A percentile compares a stretch with the other conserved stretches of the same genome.
These are phyloP conservation scores for Lepidocyrtinus sp. DNA, from an alignment of 2,888 invertebrate species.

Conservation along the genomic window DNA sequence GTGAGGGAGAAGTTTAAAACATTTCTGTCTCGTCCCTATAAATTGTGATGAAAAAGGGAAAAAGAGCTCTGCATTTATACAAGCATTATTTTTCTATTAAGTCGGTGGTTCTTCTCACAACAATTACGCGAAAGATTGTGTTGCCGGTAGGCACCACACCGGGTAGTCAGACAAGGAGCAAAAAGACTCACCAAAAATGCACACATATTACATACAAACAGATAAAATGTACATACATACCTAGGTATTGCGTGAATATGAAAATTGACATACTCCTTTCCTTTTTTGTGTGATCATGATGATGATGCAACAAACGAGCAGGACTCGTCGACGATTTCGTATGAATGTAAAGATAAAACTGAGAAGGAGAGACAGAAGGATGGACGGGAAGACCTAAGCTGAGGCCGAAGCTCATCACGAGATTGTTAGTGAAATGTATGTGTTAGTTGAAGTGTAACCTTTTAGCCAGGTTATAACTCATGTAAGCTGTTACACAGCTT, in stretches of 20 bases:
- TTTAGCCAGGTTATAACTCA: constrained; percentile 62
- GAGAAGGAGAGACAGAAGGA: constrained; percentile 26
- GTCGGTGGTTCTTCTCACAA: constrained; percentile 51
- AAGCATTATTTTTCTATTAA: constrained; percentile 54
- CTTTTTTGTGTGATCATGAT: constrained; percentile 32
- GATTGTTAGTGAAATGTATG: constrained; percentile 61
- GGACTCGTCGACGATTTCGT: not conserved
- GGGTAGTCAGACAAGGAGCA: constrained; percentile 44
- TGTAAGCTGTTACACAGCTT: constrained; percentile 55
- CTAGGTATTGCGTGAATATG: constrained; percentile 38
- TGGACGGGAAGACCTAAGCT: constrained; percentile 27
- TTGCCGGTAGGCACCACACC: constrained; percentile 61
- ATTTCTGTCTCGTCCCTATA: constrained; percentile 1
- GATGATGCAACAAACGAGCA: constrained; percentile 43
- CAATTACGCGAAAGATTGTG: constrained; percentile 51
- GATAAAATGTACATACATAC: not conserved
- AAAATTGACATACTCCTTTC: constrained; percentile 34
- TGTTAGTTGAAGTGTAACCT: constrained; percentile 63
- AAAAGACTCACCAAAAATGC: not conserved
- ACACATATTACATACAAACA: constrained; percentile 13
- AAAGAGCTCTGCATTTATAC: constrained; percentile 14
- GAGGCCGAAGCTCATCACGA: constrained; percentile 40
- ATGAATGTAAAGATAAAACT: not conserved
- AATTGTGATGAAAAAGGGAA: constrained; percentile 11
- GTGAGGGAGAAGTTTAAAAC: not conserved